Percentiles rank a stretch among this genome's conserved stretches.
These are phyloP conservation scores for Drosophila ohnishii DNA, from an alignment of 1,140 invertebrate genomes.

Conservation along the genomic window DNA sequence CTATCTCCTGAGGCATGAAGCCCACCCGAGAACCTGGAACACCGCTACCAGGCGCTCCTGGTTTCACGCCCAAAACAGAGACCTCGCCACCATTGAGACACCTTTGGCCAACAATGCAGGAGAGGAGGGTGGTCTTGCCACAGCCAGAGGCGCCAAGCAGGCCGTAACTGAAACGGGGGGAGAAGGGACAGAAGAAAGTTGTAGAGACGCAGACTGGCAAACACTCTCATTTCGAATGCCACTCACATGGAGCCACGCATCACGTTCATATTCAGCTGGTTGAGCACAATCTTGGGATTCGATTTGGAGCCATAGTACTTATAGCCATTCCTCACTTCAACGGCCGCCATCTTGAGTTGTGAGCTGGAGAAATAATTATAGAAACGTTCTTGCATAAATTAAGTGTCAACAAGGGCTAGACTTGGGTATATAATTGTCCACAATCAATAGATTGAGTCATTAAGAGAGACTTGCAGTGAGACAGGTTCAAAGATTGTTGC, in stretches of 20 bases:
- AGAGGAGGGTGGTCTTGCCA: conserved; percentile 93
- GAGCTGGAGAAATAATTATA: conserved; percentile 15
- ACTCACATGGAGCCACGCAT: conserved; percentile 86
- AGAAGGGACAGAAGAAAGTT: conserved; percentile 7
- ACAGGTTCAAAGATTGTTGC: neutral
- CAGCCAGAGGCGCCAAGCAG: conserved; percentile 93
- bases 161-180: conserved; percentile 88
- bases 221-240: conserved; percentile 51
- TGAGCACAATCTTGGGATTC: conserved; percentile 84
- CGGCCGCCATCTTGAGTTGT: conserved; percentile 82
- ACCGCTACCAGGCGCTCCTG: conserved; percentile 88
- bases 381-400: conserved; percentile 9
- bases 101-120: conserved; percentile 92
- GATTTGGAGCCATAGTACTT: conserved; percentile 85
- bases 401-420: neutral
- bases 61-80: conserved; percentile 90
- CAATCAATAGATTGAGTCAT: neutral
- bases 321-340: conserved; percentile 85
- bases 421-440: neutral
- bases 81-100: conserved; percentile 90
- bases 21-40: conserved; percentile 91
- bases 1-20: conserved; percentile 96
- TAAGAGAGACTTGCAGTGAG: neutral
- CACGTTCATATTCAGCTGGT: conserved; percentile 85
- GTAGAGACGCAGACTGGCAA: neutral